Evolutionary conservation across 2,113 vertebrate genomes (phyloP).

Genomic region (Pituophis catenifer): DNA sequence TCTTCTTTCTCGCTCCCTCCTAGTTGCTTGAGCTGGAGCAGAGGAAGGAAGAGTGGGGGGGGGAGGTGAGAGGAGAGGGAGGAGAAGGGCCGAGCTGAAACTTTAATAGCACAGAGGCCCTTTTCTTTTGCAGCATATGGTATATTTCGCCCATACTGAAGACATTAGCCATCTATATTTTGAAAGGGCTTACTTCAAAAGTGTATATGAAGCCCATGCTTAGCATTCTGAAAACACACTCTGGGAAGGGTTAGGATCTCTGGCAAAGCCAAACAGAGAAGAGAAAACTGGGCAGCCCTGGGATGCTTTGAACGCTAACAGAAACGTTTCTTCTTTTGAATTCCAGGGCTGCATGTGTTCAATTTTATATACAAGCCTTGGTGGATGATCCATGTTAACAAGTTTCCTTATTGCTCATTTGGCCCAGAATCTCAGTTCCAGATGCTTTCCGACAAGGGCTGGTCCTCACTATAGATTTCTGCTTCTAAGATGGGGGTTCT

Average conservation of each 20-base stretch:
- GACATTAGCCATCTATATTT: constrained; percentile 81
- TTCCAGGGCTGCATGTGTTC: neutral
- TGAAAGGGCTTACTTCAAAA: constrained; percentile 62
- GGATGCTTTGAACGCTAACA: constrained; percentile 4
- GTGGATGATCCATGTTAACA: neutral
- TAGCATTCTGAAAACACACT: constrained; percentile 42
- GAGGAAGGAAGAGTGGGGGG: constrained; percentile 69
- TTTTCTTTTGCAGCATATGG: constrained; percentile 82
- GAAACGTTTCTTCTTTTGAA: neutral
- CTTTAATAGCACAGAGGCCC: constrained; percentile 83
- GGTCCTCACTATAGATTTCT: neutral
- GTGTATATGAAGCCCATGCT: constrained; percentile 59
- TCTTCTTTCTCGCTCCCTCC: constrained; percentile 27
- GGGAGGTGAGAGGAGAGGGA: constrained; percentile 64
- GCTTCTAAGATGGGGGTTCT: neutral
- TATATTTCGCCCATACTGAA: constrained; percentile 83
- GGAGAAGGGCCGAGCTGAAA: constrained; percentile 74
- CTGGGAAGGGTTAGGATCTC: constrained; percentile 41
- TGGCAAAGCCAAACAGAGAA: constrained; percentile 44
- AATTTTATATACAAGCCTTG: neutral
- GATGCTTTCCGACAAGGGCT: neutral
- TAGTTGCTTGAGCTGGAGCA: constrained; percentile 58
- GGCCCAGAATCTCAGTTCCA: neutral
- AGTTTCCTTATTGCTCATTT: neutral
- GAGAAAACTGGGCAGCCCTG: constrained; percentile 40